Conservation (phyloP, 2,113 vertebrate genomes). For the Caretta caretta region DNA sequence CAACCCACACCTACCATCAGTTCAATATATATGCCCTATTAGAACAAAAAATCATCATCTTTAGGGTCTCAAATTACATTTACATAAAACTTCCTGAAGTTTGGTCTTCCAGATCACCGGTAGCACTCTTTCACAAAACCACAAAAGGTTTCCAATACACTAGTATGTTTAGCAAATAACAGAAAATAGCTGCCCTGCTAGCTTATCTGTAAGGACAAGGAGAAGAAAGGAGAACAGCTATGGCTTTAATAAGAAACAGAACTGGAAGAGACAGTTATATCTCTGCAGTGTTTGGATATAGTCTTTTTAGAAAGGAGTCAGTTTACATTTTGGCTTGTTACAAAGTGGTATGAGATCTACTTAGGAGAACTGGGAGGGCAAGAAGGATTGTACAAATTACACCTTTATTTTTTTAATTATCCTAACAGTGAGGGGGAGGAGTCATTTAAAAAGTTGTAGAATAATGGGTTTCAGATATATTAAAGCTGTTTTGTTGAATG, state of each 20-base stretch:
- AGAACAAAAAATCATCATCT: not conserved
- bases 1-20: not conserved
- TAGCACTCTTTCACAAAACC: not conserved
- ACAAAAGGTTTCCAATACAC: not conserved
- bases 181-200: not conserved
- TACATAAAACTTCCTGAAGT: not conserved
- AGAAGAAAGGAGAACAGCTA: not conserved
- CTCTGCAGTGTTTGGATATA: not conserved
- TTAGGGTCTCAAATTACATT: not conserved
- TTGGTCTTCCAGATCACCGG: not conserved
- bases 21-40: not conserved
- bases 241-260: not conserved
- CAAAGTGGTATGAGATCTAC: fast-evolving
- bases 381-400: not conserved
- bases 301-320: not conserved
- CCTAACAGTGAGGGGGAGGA: not conserved
- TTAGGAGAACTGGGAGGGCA: not conserved
- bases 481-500: not conserved
- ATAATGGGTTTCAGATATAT: fast-evolving
- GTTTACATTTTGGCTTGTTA: fast-evolving
- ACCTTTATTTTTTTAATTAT: not conserved
- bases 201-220: not conserved
- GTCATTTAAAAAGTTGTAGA: not conserved
- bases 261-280: not conserved
- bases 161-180: not conserved